Conservation (phyloP, 2,113 vertebrate genomes). For the Hippopotamus amphibius region DNA sequence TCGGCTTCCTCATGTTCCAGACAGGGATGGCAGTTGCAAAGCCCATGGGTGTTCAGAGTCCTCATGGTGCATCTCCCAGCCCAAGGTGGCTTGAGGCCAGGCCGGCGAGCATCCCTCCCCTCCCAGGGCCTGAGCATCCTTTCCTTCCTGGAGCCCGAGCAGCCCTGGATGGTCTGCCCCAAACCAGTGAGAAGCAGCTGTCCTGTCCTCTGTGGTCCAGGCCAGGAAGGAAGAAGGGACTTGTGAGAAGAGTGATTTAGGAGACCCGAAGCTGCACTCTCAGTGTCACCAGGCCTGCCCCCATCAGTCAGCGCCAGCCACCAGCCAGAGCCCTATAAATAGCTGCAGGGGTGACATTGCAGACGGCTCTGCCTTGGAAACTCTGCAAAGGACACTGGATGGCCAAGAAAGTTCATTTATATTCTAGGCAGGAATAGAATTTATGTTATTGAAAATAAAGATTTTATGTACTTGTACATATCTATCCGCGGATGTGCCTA, state of each 20-base stretch:
- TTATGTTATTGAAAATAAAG: conserved; percentile 57
- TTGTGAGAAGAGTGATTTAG: conserved; percentile 17
- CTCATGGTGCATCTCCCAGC: accelerated
- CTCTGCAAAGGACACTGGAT: conserved; percentile 43
- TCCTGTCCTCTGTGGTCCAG: background rate
- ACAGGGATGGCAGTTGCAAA: background rate
- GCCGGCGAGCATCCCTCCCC: background rate
- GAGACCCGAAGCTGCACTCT: background rate
- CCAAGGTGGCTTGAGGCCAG: background rate
- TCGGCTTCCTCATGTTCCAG: accelerated
- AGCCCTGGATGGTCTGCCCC: background rate
- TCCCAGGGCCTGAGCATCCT: background rate
- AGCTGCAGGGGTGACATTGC: conserved; percentile 54
- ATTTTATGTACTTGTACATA: conserved; percentile 56
- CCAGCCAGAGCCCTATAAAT: conserved; percentile 42
- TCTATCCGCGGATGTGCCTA: background rate
- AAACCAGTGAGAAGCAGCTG: background rate
- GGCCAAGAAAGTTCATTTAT: conserved; percentile 50
- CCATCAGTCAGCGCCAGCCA: background rate
- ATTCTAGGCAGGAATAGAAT: conserved; percentile 71
- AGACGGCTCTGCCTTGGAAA: conserved; percentile 6
- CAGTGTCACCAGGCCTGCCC: background rate
- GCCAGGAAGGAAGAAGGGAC: background rate
- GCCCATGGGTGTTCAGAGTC: accelerated
- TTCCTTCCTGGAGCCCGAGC: background rate